Evolutionary conservation across 2,113 vertebrate species (phyloP), one percentile per base, ranked within the genome.

Genomic region (Piprites chloris): DNA sequence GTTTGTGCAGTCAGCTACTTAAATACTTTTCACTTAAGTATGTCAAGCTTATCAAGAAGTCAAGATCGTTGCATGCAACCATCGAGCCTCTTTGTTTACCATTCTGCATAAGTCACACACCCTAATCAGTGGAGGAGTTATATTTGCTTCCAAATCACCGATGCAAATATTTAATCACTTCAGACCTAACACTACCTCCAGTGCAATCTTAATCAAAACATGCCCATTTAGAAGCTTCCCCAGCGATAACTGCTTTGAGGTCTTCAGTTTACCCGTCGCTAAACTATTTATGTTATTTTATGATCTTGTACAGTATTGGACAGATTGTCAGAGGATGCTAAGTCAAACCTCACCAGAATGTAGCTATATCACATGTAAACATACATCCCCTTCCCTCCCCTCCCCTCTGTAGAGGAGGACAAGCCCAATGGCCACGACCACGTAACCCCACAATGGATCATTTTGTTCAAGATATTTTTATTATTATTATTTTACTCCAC

Each of bases 121-220:
- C 47, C 93, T 95, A 89, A 95, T 96, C 89, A 96, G 80, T 7
- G 0, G 39, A 89, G 68, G 65, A 95, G 72, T 91, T 97, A 89
- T 78, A 92, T 95, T 96, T 96, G 78, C 68, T 88, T 84, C 83
- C 6, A 7, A 96, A 95, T 95, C 89, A 96, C 76, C 2, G 10
- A 87, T 93, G 90, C 91, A 96, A 90, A 93, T 92, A 92, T 85
- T 96, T 96, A 90, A 95, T 97, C 76, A 89, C 86, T 93, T 71
- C 80, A 90, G n/a, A 16, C 27, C 72, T 95, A 95, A 67, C 72
- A 49, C 37, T 77, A 22, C 81, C 46, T 82, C 26, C 59, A 83
- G 59, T 55, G 68, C 37, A 86, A 71, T 95, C 86, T 92, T 90
- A 92, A 95, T 95, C 80, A 95, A 93, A 96, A 78, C 79, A 76